Evolutionary conservation across 2,888 invertebrate genomes (phyloP).

Genomic region (Orthosia gothica): DNA sequence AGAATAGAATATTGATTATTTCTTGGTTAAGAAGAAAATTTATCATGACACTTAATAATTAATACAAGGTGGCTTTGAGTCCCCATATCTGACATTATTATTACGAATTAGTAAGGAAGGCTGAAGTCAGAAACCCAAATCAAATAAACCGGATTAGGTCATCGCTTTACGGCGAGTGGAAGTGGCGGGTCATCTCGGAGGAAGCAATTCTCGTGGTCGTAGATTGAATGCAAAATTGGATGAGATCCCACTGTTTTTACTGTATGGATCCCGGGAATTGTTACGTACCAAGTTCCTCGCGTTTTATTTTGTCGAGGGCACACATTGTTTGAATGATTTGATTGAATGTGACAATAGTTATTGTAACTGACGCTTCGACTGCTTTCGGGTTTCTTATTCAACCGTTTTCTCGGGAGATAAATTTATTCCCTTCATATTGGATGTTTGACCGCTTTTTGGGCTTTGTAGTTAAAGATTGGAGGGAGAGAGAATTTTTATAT

Average conservation of each 20-base stretch:
- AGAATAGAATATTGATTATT: too few relatives aligned
- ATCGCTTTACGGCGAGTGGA: slow-evolving; percentile 89
- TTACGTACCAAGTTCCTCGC: slow-evolving; percentile 80
- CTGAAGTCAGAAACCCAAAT: slow-evolving; percentile 88
- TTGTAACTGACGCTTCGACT: slow-evolving; percentile 83
- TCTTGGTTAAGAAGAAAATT: too few relatives aligned
- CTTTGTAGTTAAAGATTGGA: slow-evolving; percentile 70
- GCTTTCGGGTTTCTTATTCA: slow-evolving; percentile 78
- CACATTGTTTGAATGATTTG: slow-evolving; percentile 86
- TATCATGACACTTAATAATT: slow-evolving; percentile 21
- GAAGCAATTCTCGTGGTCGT: slow-evolving; percentile 90
- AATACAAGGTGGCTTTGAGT: slow-evolving; percentile 61
- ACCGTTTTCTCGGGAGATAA: slow-evolving; percentile 74
- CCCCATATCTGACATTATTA: slow-evolving; percentile 78
- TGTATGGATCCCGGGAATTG: slow-evolving; percentile 85
- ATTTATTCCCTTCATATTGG: slow-evolving; percentile 76
- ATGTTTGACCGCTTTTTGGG: slow-evolving; percentile 71
- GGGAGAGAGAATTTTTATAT: slow-evolving; percentile 46
- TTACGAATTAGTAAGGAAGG: slow-evolving; percentile 85
- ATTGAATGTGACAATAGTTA: slow-evolving; percentile 90
- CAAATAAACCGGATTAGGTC: slow-evolving; percentile 91
- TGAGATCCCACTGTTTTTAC: slow-evolving; percentile 90
- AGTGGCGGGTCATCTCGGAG: slow-evolving; percentile 90
- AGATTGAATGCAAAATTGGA: slow-evolving; percentile 92
- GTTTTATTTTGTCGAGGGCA: slow-evolving; percentile 86